Percentiles rank a stretch among this genome's conserved stretches.
phyloP scores from a whole-genome alignment of 2,888 invertebrate species.

The Therioaphis trifolii region DNA sequence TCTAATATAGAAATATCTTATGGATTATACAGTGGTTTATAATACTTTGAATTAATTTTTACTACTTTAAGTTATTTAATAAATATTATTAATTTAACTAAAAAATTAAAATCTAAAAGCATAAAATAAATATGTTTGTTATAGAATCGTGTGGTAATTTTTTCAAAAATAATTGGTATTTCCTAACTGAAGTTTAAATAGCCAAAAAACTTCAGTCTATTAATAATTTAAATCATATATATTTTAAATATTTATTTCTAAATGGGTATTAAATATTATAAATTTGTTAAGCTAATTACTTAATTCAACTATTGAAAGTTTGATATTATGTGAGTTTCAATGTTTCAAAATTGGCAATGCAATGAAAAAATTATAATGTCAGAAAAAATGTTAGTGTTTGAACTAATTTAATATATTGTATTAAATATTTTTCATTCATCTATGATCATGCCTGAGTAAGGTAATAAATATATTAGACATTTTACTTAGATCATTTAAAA shows the following conservation, averaged over 20 bases:
- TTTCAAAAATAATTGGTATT: too few species aligned
- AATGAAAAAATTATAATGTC: background rate
- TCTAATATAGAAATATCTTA: background rate
- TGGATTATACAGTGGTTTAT: background rate
- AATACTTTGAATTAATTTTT: background rate
- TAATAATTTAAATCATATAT: background rate
- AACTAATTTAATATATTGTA: background rate
- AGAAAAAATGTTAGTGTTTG: background rate
- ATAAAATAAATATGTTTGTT: too few species aligned
- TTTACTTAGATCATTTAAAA: conserved; percentile 1
- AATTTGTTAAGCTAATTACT: background rate
- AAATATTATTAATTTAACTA: background rate
- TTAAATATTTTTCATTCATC: background rate
- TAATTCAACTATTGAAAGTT: background rate
- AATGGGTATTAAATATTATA: background rate
- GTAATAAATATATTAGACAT: conserved; percentile 2
- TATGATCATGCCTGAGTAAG: background rate
- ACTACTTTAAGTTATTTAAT: background rate
- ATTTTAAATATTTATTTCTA: background rate
- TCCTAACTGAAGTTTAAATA: too few species aligned
- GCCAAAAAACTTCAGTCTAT: too few species aligned
- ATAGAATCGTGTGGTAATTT: too few species aligned
- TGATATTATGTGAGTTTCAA: background rate
- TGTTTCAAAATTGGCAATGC: background rate
- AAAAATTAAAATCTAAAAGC: too few species aligned